Base-by-base conservation (phyloP, 2,797 vertebrate genomes). In the Eulemur rubriventer region DNA sequence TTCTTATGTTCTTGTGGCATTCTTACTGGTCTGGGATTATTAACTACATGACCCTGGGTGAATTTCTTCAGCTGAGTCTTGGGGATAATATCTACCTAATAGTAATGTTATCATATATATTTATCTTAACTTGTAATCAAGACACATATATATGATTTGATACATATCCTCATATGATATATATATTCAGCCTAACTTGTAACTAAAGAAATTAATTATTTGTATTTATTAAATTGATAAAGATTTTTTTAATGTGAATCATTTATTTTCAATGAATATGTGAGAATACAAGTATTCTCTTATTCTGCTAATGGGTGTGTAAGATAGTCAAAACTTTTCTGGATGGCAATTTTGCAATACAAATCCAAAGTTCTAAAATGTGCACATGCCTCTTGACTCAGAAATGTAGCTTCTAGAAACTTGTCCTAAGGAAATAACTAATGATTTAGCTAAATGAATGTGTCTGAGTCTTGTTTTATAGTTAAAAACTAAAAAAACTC, bases 401-500 rank as follows among this genome's bases (percentile, higher is more conserved):
- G 46, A 92, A 80, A 70, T 28, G 70, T 24, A 35, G 96, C 83
- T 90, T 79, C 28, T 35, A 84, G 70, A 96, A 10, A 80, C 0
- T 6, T 65, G 22, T 35, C 26, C 57, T 69, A 55, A 41, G 24
- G 35, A 96, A 87, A 73, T 76, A 89, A 85, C 13, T 63, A 75
- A 91, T 10, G 20, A 87, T 50, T 86, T 75, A 94, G 63, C 26
- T 89, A 61, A 79, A 91, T 72, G 26, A 89, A 26, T 55, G n/a
- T 76, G 92, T 92, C 35, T 72, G 57, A 80, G 22, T 79, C 70
- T 76, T 97, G 55, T 41, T 89, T 89, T 65, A 65, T 17, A 92
- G 59, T 96, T 86, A 91, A 63, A 95, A 84, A 91, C 33, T 82
- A 41, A 35, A 93, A 96, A 88, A 89, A 86, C 92, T 12, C 17